phyloP scores from a whole-genome alignment of 1,140 invertebrate species.

The Heliothis virescens region DNA sequence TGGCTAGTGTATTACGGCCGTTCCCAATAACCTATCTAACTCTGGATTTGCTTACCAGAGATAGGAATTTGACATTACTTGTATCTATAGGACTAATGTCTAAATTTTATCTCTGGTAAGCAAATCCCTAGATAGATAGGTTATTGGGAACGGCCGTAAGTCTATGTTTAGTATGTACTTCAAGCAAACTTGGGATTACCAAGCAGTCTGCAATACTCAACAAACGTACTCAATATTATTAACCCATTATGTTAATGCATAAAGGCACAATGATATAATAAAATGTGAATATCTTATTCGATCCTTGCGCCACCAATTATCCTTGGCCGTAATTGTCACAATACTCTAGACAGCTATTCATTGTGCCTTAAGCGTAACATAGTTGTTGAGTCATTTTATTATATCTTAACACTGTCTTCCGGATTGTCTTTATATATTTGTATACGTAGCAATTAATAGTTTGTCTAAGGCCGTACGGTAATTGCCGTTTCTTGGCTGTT shows the following conservation, averaged over 20 bases:
- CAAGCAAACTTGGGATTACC: neutral
- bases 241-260: conserved; percentile 31
- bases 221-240: conserved; percentile 15
- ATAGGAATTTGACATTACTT: no score
- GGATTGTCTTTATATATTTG: conserved; percentile 32
- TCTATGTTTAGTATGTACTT: neutral
- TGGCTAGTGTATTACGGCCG: neutral
- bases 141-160: no score
- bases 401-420: conserved; percentile 24
- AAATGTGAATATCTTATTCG: conserved; percentile 36
- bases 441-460: conserved; percentile 23
- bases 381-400: conserved; percentile 5
- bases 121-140: no score
- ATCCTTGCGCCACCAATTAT: conserved; percentile 38
- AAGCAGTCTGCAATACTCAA: neutral
- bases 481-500: neutral
- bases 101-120: no score
- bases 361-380: conserved; percentile 27
- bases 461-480: neutral
- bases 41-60: no score
- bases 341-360: conserved; percentile 30
- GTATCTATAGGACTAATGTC: no score
- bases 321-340: conserved; percentile 33
- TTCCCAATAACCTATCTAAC: no score
- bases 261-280: conserved; percentile 35